A percentile compares a stretch with the other conserved stretches of the same genome.
phyloP scores from a whole-genome alignment of 2,113 vertebrate species.

The Hirundichthys speculiger region DNA sequence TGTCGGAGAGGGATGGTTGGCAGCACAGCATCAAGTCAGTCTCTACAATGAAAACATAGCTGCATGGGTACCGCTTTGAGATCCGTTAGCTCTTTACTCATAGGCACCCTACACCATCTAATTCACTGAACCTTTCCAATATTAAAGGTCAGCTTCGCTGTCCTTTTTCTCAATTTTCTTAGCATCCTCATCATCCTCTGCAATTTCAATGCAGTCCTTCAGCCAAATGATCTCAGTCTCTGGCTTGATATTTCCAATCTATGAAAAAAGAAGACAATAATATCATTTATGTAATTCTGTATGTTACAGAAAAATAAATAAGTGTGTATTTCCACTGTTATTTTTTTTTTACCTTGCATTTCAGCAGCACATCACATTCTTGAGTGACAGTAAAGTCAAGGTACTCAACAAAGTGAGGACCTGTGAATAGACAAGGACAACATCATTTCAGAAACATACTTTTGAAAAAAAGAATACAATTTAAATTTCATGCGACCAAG shows the following conservation, averaged over 20 bases:
- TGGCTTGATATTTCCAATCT: slow-evolving; percentile 95
- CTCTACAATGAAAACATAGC: slow-evolving; percentile 44
- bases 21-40: slow-evolving; percentile 37
- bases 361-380: slow-evolving; percentile 93
- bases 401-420: slow-evolving; percentile 97
- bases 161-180: slow-evolving; percentile 84
- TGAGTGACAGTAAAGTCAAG: slow-evolving; percentile 91
- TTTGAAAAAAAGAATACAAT: neutral
- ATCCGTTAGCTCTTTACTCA: slow-evolving; percentile 27
- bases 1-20: slow-evolving; percentile 54
- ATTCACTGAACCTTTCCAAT: slow-evolving; percentile 91
- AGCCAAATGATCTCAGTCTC: slow-evolving; percentile 94
- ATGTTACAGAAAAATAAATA: neutral
- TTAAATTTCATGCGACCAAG: neutral
- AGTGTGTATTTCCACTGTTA: neutral
- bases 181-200: slow-evolving; percentile 92
- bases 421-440: slow-evolving; percentile 68
- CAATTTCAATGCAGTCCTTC: slow-evolving; percentile 92
- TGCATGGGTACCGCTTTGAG: slow-evolving; percentile 25
- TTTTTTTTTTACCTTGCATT: slow-evolving; percentile 88
- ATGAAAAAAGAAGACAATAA: slow-evolving; percentile 13
- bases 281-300: neutral
- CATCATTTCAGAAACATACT: neutral
- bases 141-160: slow-evolving; percentile 88
- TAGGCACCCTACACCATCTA: slow-evolving; percentile 28